Evolutionary conservation across 2,113 vertebrate genomes (phyloP).

Genomic region (Barbus barbus): DNA sequence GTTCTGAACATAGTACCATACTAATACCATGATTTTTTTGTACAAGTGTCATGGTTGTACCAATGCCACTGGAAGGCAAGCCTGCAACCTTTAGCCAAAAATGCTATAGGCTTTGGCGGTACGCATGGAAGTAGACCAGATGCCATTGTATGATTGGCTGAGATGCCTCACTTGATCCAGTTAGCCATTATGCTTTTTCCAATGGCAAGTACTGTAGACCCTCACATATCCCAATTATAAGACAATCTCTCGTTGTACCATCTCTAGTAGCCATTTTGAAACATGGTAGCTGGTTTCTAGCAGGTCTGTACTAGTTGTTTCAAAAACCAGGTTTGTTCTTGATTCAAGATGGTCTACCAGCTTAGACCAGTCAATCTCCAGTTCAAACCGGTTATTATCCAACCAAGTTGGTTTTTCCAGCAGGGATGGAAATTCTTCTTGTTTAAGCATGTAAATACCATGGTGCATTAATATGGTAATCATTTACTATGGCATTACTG

Average conservation of each 20-base stretch:
- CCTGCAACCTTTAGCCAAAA: too few relatives aligned
- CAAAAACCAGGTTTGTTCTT: background rate
- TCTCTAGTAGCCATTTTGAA: background rate
- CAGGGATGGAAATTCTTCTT: background rate
- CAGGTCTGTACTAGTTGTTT: background rate
- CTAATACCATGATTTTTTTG: background rate
- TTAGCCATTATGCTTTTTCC: too few relatives aligned
- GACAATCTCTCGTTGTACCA: background rate
- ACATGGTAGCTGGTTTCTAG: background rate
- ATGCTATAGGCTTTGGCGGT: too few relatives aligned
- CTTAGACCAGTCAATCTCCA: background rate
- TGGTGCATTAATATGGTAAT: background rate
- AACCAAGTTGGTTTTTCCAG: background rate
- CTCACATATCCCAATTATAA: too few relatives aligned
- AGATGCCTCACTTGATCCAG: too few relatives aligned
- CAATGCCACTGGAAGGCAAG: too few relatives aligned
- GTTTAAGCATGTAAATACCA: background rate
- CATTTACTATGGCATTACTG: background rate
- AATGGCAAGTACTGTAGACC: too few relatives aligned
- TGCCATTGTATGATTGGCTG: too few relatives aligned
- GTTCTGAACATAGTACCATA: background rate
- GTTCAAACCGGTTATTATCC: background rate
- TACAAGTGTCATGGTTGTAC: background rate
- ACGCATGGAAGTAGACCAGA: too few relatives aligned
- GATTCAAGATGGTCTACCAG: background rate